phyloP scores from a whole-genome alignment of 2,888 invertebrate species.

The Tetranychus piercei region DNA sequence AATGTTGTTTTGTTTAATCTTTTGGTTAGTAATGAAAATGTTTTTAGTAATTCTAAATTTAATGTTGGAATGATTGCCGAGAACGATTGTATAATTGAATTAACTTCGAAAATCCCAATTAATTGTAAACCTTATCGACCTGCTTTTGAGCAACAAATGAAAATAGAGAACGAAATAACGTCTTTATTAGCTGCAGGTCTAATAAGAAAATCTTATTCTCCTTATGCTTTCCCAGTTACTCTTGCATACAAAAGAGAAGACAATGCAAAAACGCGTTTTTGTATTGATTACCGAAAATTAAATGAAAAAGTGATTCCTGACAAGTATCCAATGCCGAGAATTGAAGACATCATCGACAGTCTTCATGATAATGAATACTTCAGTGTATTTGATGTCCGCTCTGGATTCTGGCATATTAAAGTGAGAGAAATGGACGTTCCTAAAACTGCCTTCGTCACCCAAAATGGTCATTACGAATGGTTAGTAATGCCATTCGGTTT shows the following conservation, averaged over 20 bases:
- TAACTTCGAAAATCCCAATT: not conserved
- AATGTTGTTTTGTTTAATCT: no score
- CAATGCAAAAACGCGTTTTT: not conserved
- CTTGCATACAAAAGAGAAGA: not conserved
- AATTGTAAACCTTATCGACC: no score
- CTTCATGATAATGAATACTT: not conserved
- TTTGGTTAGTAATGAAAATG: no score
- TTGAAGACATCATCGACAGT: not conserved
- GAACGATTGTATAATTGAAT: not conserved
- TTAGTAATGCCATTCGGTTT: not conserved
- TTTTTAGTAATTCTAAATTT: not conserved
- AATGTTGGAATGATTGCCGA: not conserved
- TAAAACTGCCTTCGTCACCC: not conserved
- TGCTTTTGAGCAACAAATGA: no score
- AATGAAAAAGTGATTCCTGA: not conserved
- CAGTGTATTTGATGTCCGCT: not conserved
- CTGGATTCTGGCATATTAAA: not conserved
- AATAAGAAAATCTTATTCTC: not conserved
- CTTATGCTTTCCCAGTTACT: not conserved
- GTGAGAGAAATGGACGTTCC: not conserved
- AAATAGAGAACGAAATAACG: not conserved
- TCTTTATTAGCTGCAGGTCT: not conserved
- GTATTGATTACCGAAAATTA: slow-evolving; percentile 1
- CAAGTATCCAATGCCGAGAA: slow-evolving; percentile 4
- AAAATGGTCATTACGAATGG: slow-evolving; percentile 1